Base-by-base conservation (phyloP, 2,113 vertebrate genomes). In the Ancistrus triradiatus region DNA sequence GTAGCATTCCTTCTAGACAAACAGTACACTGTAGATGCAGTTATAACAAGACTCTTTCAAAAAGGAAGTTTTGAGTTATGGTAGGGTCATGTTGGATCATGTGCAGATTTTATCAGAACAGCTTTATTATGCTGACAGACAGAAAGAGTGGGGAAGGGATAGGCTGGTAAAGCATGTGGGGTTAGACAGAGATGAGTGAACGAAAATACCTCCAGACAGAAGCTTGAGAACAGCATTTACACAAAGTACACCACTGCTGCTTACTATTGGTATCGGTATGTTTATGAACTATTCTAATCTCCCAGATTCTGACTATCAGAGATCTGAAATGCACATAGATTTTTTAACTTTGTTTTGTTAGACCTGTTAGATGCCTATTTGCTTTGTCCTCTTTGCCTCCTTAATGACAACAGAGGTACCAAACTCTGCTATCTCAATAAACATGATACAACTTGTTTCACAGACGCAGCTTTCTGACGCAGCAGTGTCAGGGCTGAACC, bases 201-300 rank as follows among this genome's bases (percentile, higher is more conserved):
- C 49, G 31, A 63, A 46, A 49, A 63, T 43, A 31, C 31, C 28
- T 59, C 38, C 21, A 59, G 38, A 63, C 22, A 59, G n/a, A 37
- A 27, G 14, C 37, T 22, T 42, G 28, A 44, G 15, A 63, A 18
- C 14, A 40, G 42, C 28, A 14, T 13, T 33, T 59, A 64, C 58
- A 40, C 61, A 51, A 53, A 21, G 2, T 21, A 60, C 14, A 14
- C 8, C 24, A 10, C 15, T 35, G 1, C 33, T 52, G 19, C n/a
- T 63, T 40, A 28, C 31, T 17, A 58, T 43, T 42, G 17, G n/a
- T 14, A n/a, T 15, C 33, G 7, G n/a, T n/a, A n/a, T n/a, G n/a
- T n/a, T n/a, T n/a, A n/a, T n/a, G n/a, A n/a, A n/a, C n/a, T n/a
- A n/a, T 43, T 48, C n/a, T 6, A 24, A n/a, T n/a, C 19, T 22